Percentiles rank a stretch among this genome's conserved stretches.
Evolutionary conservation across 2,113 vertebrate species (phyloP).

Genomic region (Percina caprodes): DNA sequence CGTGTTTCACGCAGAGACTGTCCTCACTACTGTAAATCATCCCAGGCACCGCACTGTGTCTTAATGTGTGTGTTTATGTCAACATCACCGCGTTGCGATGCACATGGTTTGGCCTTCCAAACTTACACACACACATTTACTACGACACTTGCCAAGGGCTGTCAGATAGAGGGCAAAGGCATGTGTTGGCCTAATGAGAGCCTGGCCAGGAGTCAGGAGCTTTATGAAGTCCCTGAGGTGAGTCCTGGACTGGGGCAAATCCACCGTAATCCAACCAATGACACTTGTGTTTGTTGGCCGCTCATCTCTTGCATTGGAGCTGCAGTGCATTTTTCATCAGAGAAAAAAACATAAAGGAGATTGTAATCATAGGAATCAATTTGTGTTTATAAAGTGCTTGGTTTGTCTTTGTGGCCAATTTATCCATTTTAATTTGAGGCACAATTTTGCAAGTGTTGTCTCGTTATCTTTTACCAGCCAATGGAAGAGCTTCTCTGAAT

Average conservation of each 20-base stretch:
- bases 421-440: slow-evolving; percentile 16
- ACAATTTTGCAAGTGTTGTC: slow-evolving; percentile 14
- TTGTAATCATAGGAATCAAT: slow-evolving; percentile 39
- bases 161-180: slow-evolving; percentile 62
- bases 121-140: slow-evolving; percentile 41
- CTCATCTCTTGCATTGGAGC: slow-evolving; percentile 42
- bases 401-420: slow-evolving; percentile 14
- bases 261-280: slow-evolving; percentile 67
- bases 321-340: slow-evolving; percentile 40
- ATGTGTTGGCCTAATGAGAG: slow-evolving; percentile 69
- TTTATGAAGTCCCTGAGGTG: slow-evolving; percentile 72
- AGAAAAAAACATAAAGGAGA: slow-evolving; percentile 6
- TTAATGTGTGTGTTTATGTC: slow-evolving; percentile 41
- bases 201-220: slow-evolving; percentile 69
- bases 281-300: slow-evolving; percentile 60
- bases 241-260: slow-evolving; percentile 62
- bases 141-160: slow-evolving; percentile 55
- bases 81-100: slow-evolving; percentile 44
- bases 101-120: slow-evolving; percentile 30
- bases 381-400: slow-evolving; percentile 23
- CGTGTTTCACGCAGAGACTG: slow-evolving; percentile 67
- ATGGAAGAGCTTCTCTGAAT: not conserved
- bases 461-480: slow-evolving; percentile 32
- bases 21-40: slow-evolving; percentile 71
- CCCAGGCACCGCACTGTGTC: slow-evolving; percentile 4